Evolutionary conservation across 2,888 invertebrate genomes (phyloP), one percentile per base, ranked within the genome.

Genomic region (Selenia dentaria): DNA sequence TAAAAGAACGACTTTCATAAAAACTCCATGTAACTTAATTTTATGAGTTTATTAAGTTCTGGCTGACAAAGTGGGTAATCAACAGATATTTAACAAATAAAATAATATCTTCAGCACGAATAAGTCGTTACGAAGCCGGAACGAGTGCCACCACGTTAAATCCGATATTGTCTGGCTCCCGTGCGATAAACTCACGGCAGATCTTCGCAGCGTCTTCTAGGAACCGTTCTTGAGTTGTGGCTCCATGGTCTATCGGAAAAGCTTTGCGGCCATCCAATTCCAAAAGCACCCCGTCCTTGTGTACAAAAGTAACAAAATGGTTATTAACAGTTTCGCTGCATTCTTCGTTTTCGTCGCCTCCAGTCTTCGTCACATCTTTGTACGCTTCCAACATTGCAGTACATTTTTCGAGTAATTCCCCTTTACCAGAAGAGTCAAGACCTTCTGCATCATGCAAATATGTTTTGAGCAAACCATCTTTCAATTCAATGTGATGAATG

Each of bases 251-350:
- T 18, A 98, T 93, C 0, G 98, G 97, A 58, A 92, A 93, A 12
- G 94, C 57, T 54, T 84, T 91, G 71, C 89, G 81, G 9, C 88
- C 89, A 91, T 95, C 95, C 59, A 99, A 85, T 82, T 98, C 98
- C 68, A 95, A 98, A 14, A 99, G 83, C 27, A 80, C 79, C 1
- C 96, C 96, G 70, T 96, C 93, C 63, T 94, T 94, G 58, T 96
- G 93, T 11, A 98, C 92, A 68, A 98, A 94, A 3, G 97, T 94
- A 12, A 98, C 94, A 77, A 98, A 99, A 79, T 99, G 98, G 68
- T 96, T 94, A 64, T 94, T 94, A 0, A 96, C 94, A 36, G 93
- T 90, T 40, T 95, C 94, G 39, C 95, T 94, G 0, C 92, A 91
- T 1, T 70, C 67, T 25, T 94, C 92, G 6, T 93, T 93, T 81